Evolutionary conservation across 2,888 invertebrate species (phyloP), one percentile per base, ranked within the genome.

Genomic region (Coenonympha glycerion): DNA sequence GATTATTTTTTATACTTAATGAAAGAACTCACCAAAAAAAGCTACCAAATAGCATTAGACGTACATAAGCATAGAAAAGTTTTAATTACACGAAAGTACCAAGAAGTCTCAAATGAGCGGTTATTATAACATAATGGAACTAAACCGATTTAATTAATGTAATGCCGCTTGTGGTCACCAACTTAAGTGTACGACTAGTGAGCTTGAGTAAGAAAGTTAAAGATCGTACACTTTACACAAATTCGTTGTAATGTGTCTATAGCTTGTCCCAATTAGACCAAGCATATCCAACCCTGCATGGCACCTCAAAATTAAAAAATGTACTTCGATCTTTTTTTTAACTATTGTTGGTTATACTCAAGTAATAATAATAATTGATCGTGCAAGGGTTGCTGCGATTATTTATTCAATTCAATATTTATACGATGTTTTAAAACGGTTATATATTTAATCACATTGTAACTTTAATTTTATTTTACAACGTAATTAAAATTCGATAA

Each of bases 71-170:
- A 24, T 21, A 47, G 52, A 57, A 61, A 46, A 61, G 54, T 61
- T 61, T 61, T 61, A 59, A 61, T 61, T 61, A 56, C 61, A 54
- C 58, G 51, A 48, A 22, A 57, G 56, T 55, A 55, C 55, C n/a
- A 56, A 56, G 56, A 55, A 54, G 41, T 53, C 44, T 34, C 44
- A 9, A 42, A 53, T 49, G 48, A 55, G 40, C 41, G 36, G 39
- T 53, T 52, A 47, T 56, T 34, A 56, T 55, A 55, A 58, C 53
- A 45, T 50, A 47, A 42, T 41, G 48, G 41, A 56, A 52, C 53
- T 50, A 49, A 58, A 56, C 49, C 56, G 49, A 56, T 53, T 53
- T 56, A 45, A 55, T 50, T 51, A 58, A 57, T 53, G 52, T 37
- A 53, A 30, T 49, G 42, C 50, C 48, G 39, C 37, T 24, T 52